Conservation (phyloP, 2,797 vertebrate genomes). For the Dicrostonyx torquatus region DNA sequence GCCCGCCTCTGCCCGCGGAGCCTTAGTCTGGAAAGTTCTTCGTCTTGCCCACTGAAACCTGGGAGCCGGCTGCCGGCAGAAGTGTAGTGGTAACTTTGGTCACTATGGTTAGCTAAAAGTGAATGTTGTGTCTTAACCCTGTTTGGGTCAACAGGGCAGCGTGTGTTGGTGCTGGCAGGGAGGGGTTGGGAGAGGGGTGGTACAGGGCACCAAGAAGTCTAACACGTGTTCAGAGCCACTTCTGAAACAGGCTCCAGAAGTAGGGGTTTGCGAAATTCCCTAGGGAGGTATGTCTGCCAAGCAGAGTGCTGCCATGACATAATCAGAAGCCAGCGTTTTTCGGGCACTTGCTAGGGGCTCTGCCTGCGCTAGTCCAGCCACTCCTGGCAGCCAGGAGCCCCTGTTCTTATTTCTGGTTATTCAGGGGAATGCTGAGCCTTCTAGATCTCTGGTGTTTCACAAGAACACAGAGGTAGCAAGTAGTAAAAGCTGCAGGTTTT, state of each 20-base stretch:
- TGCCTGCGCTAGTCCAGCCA: neutral
- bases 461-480: neutral
- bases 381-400: neutral
- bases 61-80: neutral
- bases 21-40: neutral
- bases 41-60: neutral
- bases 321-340: conserved; percentile 19
- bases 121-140: neutral
- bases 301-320: neutral
- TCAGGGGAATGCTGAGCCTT: neutral
- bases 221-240: neutral
- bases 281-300: neutral
- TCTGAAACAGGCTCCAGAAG: neutral
- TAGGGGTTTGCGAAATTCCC: neutral
- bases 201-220: neutral
- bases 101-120: conserved; percentile 8
- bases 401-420: neutral
- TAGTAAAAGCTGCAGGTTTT: neutral
- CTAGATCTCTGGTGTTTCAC: neutral
- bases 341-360: neutral
- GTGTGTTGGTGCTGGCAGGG: neutral
- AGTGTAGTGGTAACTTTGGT: conserved; percentile 55
- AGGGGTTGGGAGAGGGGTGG: neutral
- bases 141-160: neutral
- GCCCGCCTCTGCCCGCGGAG: neutral